phyloP scores from a whole-genome alignment of 1,140 invertebrate genomes.

The Trachymyrmex septentrionalis region DNA sequence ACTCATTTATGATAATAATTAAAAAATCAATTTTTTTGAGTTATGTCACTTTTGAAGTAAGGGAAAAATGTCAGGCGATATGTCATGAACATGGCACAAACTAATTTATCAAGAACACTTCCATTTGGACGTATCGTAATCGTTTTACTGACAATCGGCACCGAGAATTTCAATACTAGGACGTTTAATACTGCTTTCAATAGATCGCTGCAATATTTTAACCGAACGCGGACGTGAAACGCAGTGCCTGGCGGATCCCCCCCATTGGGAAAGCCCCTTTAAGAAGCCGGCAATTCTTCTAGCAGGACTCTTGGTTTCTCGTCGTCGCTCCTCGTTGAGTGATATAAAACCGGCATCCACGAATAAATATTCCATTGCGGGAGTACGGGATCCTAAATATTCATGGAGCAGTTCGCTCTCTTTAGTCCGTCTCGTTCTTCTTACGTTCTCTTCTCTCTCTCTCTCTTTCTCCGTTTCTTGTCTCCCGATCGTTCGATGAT shows the following conservation, averaged over 20 bases:
- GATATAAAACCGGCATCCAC: slow-evolving; percentile 77
- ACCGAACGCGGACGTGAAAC: slow-evolving; percentile 61
- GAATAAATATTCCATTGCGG: slow-evolving; percentile 79
- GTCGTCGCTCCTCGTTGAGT: slow-evolving; percentile 68
- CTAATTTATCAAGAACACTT: background rate
- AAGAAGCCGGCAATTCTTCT: slow-evolving; percentile 65
- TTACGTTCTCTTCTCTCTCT: slow-evolving; percentile 4
- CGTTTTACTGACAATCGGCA: background rate
- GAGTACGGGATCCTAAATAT: slow-evolving; percentile 75
- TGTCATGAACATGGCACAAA: no score
- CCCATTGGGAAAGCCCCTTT: slow-evolving; percentile 73
- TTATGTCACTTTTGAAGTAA: no score
- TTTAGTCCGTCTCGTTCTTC: slow-evolving; percentile 50
- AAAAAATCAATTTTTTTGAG: no score
- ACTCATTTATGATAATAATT: no score
- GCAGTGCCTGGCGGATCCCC: slow-evolving; percentile 68
- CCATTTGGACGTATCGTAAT: background rate
- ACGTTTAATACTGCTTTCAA: slow-evolving; percentile 39
- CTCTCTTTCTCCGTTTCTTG: slow-evolving; percentile 55
- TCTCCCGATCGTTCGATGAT: slow-evolving; percentile 17
- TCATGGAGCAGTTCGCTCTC: slow-evolving; percentile 70
- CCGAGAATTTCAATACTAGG: background rate
- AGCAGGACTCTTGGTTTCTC: slow-evolving; percentile 45
- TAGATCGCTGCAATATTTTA: slow-evolving; percentile 68
- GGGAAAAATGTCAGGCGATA: no score